Percentiles rank a stretch among this genome's conserved stretches.
These are phyloP conservation scores for Peromyscus nudipes DNA, from an alignment of 2,797 vertebrate genomes.

Conservation along the genomic window DNA sequence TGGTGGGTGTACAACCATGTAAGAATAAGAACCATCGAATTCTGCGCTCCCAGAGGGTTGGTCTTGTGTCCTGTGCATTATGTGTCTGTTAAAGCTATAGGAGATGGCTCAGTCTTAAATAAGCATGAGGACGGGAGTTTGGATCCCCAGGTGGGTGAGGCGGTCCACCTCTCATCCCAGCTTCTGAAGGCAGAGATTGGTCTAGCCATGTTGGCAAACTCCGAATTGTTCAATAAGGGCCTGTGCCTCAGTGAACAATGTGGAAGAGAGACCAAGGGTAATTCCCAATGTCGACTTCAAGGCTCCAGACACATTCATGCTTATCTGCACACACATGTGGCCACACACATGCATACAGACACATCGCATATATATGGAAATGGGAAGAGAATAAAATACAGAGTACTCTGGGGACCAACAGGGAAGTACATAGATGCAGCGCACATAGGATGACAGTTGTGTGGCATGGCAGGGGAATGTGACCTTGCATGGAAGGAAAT, in stretches of 20 bases:
- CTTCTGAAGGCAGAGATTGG: too few relatives aligned
- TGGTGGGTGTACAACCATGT: too few relatives aligned
- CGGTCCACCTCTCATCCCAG: too few relatives aligned
- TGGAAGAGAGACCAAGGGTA: not conserved
- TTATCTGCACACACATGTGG: not conserved
- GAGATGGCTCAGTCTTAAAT: too few relatives aligned
- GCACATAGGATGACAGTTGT: not conserved
- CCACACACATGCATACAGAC: not conserved
- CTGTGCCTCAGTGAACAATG: not conserved
- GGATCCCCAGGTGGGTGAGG: too few relatives aligned
- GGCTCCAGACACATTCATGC: not conserved
- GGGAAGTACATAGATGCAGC: not conserved
- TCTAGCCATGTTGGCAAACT: too few relatives aligned
- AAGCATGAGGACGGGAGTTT: too few relatives aligned
- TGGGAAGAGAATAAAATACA: not conserved
- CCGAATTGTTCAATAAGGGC: too few relatives aligned
- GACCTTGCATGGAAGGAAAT: not conserved
- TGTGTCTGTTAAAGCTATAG: too few relatives aligned
- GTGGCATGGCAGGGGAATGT: not conserved
- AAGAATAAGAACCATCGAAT: too few relatives aligned
- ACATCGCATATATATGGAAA: not conserved
- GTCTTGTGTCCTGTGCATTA: too few relatives aligned
- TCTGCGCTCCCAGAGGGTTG: too few relatives aligned
- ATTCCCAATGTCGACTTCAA: not conserved
- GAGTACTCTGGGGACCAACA: not conserved